Conservation (phyloP, 2,888 invertebrate genomes). For the Sesia bembeciformis region DNA sequence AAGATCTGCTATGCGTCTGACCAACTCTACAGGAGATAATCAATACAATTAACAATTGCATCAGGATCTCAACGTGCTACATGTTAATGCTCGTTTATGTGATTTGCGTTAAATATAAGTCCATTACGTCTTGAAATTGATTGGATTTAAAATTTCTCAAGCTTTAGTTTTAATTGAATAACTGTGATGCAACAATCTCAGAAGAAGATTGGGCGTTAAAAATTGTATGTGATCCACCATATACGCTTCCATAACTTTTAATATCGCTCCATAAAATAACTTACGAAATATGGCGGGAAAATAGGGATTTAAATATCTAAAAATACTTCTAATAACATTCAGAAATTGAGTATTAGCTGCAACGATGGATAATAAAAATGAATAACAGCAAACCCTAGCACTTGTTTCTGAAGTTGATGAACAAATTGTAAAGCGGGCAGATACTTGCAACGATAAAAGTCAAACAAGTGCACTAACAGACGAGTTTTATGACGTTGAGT, state of each 20-base stretch:
- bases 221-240: background rate
- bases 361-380: background rate
- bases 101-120: background rate
- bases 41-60: constrained; percentile 35
- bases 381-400: background rate
- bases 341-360: too few relatives aligned
- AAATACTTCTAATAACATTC: too few relatives aligned
- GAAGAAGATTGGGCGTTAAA: background rate
- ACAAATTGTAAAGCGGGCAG: background rate
- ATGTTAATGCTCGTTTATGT: background rate
- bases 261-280: too few relatives aligned
- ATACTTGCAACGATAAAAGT: background rate
- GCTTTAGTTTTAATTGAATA: background rate
- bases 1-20: constrained; percentile 21
- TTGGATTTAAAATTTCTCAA: background rate
- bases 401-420: background rate
- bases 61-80: constrained; percentile 12
- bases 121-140: background rate
- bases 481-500: constrained; percentile 24
- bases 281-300: too few relatives aligned
- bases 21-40: constrained; percentile 30
- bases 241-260: too few relatives aligned
- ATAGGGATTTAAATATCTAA: too few relatives aligned
- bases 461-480: constrained; percentile 1
- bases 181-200: too few relatives aligned